Percentiles rank a stretch among this genome's conserved stretches.
Evolutionary conservation across 2,113 vertebrate genomes (phyloP).

Genomic region (Menidia beryllina): DNA sequence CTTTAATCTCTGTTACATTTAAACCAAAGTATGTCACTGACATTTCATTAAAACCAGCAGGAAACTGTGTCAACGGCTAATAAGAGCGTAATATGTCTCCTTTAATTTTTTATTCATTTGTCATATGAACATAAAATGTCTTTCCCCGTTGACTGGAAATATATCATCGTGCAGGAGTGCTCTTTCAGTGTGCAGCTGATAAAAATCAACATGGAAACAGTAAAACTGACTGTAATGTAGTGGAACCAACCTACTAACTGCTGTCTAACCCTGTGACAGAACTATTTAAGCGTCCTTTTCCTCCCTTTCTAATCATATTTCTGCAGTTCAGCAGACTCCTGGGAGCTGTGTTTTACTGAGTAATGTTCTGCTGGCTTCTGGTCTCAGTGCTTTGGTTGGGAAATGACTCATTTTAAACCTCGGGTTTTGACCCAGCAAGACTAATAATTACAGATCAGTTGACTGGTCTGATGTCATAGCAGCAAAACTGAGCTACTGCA

Average conservation of each 20-base stretch:
- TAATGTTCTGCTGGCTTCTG: conserved; percentile 45
- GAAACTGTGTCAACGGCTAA: background rate
- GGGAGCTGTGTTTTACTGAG: conserved; percentile 43
- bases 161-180: background rate
- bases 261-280: conserved; percentile 6
- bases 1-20: background rate
- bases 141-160: background rate
- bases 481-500: conserved; percentile 10
- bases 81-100: no score
- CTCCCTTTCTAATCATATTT: conserved; percentile 43
- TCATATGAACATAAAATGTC: no score
- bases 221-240: background rate
- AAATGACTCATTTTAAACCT: conserved; percentile 51
- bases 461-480: conserved; percentile 21
- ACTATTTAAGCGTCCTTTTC: conserved; percentile 23
- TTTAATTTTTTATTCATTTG: no score
- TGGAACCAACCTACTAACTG: background rate
- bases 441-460: conserved; percentile 51
- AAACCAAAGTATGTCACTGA: background rate
- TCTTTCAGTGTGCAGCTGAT: background rate
- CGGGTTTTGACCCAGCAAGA: conserved; percentile 24
- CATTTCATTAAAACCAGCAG: background rate
- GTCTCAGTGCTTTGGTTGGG: conserved; percentile 46
- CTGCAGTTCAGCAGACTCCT: conserved; percentile 43
- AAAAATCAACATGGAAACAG: background rate